Base-by-base conservation (phyloP, 2,113 vertebrate species). In the Camelus bactrianus region DNA sequence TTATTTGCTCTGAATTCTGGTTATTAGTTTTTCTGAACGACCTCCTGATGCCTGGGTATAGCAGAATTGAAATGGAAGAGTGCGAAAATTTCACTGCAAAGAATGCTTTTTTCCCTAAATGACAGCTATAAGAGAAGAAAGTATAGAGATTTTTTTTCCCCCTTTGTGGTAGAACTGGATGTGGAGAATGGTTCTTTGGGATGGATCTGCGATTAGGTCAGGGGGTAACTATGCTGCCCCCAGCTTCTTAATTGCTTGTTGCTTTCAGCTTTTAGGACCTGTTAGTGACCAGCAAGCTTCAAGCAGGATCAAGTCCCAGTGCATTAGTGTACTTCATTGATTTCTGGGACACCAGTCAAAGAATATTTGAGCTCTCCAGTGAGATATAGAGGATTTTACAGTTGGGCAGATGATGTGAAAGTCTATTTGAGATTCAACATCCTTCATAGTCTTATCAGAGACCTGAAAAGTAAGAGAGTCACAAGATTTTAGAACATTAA, bases 181-280 rank as follows among this genome's bases (percentile, higher is more conserved):
- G 2, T 17, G 32, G 32, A 69, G 67, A 24, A 70, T 48, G 16
- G 22, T 38, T 84, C 20, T 62, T 24, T 54, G 62, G 48, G 42
- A 4, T 2, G 1, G 4, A 0, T 17, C 8, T 54, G 28, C 17
- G 3, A 6, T 48, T 48, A 15, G 13, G 16, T 2, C 11, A 62
- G 50, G 11, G 6, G 46, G 6, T 32, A 17, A 28, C 11, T n/a
- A 2, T 15, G 17, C 20, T 76, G 1, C 56, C 35, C 30, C 14
- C 4, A 28, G 35, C 28, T 14, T 30, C 14, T 86, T 35, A 42
- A 22, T 28, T 0, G 0, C 28, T 81, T 28, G 6, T 13, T 38
- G 3, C 22, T 26, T 28, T 17, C 28, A 52, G 50, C 1, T 8
- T 65, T 28, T 42, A 42, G 38, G 54, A 69, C 13, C 4, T 56